Percentiles rank a stretch among this genome's conserved stretches.
Conservation (phyloP, 2,797 vertebrate genomes). For the Distichodus sexfasciatus region DNA sequence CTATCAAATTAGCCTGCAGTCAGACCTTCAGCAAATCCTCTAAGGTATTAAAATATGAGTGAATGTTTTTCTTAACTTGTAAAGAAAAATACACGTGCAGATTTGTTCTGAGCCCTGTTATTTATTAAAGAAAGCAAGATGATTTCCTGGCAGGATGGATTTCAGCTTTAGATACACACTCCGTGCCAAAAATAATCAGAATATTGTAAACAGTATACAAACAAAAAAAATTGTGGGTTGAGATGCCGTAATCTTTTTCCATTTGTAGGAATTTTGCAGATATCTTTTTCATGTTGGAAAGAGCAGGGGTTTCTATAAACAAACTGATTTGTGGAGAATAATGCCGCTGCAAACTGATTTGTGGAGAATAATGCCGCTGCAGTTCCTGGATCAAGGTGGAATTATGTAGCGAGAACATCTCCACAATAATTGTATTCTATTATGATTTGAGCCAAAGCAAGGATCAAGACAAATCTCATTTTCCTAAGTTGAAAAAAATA, state of each 20-base stretch:
- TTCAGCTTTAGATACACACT: not conserved
- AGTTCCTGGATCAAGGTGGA: slow-evolving; percentile 13
- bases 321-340: slow-evolving; percentile 17
- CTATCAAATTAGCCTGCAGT: not conserved
- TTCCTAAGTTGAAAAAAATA: no score
- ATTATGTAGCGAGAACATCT: slow-evolving; percentile 25
- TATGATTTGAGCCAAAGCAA: slow-evolving; percentile 25
- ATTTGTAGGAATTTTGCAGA: slow-evolving; percentile 3
- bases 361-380: slow-evolving; percentile 12
- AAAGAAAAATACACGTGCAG: slow-evolving; percentile 31
- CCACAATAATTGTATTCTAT: slow-evolving; percentile 19
- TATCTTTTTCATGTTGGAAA: not conserved
- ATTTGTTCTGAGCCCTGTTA: slow-evolving; percentile 18
- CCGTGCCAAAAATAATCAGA: slow-evolving; percentile 18
- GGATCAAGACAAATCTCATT: slow-evolving; percentile 30
- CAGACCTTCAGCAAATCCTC: not conserved
- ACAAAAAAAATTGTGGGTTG: not conserved
- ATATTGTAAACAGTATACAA: not conserved
- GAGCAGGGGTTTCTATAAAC: not conserved
- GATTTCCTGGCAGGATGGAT: slow-evolving; percentile 13
- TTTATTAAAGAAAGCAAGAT: slow-evolving; percentile 43
- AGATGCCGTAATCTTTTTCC: not conserved
- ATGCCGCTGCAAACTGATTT: slow-evolving; percentile 8
- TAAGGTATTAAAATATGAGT: not conserved
- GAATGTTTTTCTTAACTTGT: slow-evolving; percentile 15